Evolutionary conservation across 2,113 vertebrate species (phyloP).

Genomic region (Laticauda colubrina): DNA sequence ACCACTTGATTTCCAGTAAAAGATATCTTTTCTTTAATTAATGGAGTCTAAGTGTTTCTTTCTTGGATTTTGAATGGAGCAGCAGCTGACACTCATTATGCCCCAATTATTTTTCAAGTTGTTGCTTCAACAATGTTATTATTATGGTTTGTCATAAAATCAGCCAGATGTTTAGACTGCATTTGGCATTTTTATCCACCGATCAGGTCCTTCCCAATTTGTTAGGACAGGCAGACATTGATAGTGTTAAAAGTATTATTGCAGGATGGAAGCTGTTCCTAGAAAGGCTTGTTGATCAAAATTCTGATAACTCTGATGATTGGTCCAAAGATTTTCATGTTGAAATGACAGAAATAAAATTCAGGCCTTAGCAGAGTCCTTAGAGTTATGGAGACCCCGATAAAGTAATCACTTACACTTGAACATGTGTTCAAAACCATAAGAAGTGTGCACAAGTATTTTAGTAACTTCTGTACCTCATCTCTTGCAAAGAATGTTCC

Average conservation of each 20-base stretch:
- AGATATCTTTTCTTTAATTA: no score
- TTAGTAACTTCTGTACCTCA: background rate
- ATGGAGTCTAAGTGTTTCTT: no score
- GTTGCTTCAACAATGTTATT: background rate
- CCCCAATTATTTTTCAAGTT: background rate
- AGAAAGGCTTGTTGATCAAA: background rate
- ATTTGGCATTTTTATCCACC: background rate
- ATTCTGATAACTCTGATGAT: background rate
- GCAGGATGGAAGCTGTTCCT: background rate
- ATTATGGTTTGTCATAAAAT: background rate
- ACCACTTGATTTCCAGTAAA: no score
- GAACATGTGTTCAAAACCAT: background rate
- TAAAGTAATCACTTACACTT: background rate
- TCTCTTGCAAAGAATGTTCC: background rate
- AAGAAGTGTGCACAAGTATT: background rate
- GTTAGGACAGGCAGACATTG: background rate
- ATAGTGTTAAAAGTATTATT: background rate
- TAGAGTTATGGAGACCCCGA: background rate
- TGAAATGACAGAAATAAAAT: background rate
- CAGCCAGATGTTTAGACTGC: background rate
- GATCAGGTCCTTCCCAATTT: background rate
- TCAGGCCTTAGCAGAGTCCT: background rate
- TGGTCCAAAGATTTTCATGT: background rate
- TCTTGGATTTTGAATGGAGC: no score
- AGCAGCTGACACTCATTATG: background rate